Evolutionary conservation across 2,113 vertebrate genomes (phyloP).

Genomic region (Centropristis striata): DNA sequence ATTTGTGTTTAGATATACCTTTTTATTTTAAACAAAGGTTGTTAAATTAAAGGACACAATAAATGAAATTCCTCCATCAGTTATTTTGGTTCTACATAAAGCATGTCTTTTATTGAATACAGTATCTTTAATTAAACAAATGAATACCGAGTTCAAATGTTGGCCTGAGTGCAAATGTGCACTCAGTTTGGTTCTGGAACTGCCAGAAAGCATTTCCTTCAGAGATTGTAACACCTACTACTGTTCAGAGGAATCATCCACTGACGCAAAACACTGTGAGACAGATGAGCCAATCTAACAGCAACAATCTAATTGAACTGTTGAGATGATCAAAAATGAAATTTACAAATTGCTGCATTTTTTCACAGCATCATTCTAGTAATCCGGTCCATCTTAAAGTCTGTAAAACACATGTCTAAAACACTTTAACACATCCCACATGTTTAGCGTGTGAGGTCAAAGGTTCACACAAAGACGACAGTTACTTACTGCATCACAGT

Average conservation of each 20-base stretch:
- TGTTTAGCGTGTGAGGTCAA: slow-evolving; percentile 12
- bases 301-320: neutral
- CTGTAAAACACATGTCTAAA: slow-evolving; percentile 11
- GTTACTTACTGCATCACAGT: slow-evolving; percentile 43
- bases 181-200: slow-evolving; percentile 22
- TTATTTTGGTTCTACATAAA: neutral
- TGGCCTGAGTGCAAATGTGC: slow-evolving; percentile 19
- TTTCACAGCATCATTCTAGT: neutral
- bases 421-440: slow-evolving; percentile 1
- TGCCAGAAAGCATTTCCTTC: slow-evolving; percentile 43
- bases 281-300: neutral
- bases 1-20: neutral
- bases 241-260: slow-evolving; percentile 32
- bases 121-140: slow-evolving; percentile 31
- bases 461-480: slow-evolving; percentile 19
- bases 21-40: neutral
- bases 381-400: slow-evolving; percentile 5
- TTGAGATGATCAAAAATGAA: slow-evolving; percentile 7
- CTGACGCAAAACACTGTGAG: slow-evolving; percentile 4
- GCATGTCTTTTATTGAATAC: neutral
- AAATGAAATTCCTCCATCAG: neutral
- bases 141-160: neutral
- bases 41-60: neutral
- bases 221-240: slow-evolving; percentile 17
- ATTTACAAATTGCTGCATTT: neutral